Evolutionary conservation across 2,888 invertebrate species (phyloP).

Genomic region (Zhuqinia jingwanae): DNA sequence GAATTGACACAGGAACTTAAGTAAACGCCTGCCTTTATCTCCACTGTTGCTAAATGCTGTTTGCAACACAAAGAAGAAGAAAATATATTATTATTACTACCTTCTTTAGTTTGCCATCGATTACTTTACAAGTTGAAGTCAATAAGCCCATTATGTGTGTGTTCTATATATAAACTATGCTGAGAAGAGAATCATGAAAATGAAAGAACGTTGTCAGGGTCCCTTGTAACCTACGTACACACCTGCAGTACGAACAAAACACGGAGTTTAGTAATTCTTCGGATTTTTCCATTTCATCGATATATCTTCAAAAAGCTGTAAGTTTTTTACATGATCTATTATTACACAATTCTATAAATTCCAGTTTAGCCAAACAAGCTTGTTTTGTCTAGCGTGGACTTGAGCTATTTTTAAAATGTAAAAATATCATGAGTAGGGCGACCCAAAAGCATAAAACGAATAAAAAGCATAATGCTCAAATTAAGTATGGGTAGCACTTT

Average conservation of each 20-base stretch:
- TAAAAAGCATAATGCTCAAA: too few species aligned
- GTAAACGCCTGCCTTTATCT: neutral
- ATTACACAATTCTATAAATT: conserved; percentile 34
- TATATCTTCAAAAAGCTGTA: neutral
- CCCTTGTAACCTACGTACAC: neutral
- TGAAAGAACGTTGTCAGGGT: neutral
- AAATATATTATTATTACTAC: conserved; percentile 14
- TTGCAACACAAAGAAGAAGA: too few species aligned
- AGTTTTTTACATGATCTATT: neutral
- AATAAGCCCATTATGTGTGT: too few species aligned
- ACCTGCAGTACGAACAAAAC: neutral
- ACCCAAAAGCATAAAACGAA: too few species aligned
- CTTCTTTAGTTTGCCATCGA: conserved; percentile 7
- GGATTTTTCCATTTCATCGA: conserved; percentile 47
- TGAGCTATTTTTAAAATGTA: too few species aligned
- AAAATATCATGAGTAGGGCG: too few species aligned
- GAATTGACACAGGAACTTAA: conserved; percentile 44
- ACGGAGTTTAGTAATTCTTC: conserved; percentile 10
- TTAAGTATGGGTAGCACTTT: too few species aligned
- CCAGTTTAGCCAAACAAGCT: conserved; percentile 30
- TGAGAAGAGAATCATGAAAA: neutral
- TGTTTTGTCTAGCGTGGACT: too few species aligned
- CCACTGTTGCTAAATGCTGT: neutral
- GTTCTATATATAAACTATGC: neutral
- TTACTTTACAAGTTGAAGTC: too few species aligned